A percentile compares a stretch with the other conserved stretches of the same genome.
Evolutionary conservation across 2,888 invertebrate species (phyloP).

Genomic region (Ceraclea dissimilis): DNA sequence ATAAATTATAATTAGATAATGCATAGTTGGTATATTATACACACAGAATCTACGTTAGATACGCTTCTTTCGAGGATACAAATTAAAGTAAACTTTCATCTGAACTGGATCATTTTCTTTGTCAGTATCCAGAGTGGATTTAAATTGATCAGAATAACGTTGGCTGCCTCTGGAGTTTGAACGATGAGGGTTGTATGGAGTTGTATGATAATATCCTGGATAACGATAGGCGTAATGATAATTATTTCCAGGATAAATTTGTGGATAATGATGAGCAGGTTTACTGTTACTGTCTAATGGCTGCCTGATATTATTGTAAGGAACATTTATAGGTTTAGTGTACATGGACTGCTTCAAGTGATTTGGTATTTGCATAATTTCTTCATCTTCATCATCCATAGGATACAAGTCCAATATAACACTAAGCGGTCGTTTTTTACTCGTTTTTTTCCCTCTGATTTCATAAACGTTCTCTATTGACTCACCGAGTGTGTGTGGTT

Average conservation of each 20-base stretch:
- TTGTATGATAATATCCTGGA: constrained; percentile 1
- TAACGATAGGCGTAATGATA: constrained; percentile 8
- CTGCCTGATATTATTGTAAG: background rate
- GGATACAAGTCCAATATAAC: constrained; percentile 60
- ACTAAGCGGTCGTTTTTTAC: constrained; percentile 48
- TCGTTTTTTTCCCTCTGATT: constrained; percentile 9
- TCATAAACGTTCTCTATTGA: background rate
- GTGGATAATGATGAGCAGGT: background rate
- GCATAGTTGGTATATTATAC: too few species aligned
- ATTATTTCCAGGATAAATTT: background rate
- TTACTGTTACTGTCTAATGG: background rate
- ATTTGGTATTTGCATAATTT: constrained; percentile 29
- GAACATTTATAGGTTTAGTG: background rate
- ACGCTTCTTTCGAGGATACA: constrained; percentile 52
- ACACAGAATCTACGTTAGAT: too few species aligned
- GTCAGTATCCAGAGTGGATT: background rate
- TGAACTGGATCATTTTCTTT: constrained; percentile 39
- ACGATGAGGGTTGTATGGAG: background rate
- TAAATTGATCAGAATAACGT: background rate
- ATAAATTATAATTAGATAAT: too few species aligned
- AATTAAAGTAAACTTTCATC: constrained; percentile 58
- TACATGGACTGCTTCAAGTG: constrained; percentile 26
- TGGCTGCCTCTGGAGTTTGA: background rate
- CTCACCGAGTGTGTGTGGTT: background rate
- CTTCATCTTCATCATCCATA: constrained; percentile 37